Percentiles rank a stretch among this genome's conserved stretches.
Conservation (phyloP, 2,888 invertebrate genomes). For the Aproaerema taeniolella region DNA sequence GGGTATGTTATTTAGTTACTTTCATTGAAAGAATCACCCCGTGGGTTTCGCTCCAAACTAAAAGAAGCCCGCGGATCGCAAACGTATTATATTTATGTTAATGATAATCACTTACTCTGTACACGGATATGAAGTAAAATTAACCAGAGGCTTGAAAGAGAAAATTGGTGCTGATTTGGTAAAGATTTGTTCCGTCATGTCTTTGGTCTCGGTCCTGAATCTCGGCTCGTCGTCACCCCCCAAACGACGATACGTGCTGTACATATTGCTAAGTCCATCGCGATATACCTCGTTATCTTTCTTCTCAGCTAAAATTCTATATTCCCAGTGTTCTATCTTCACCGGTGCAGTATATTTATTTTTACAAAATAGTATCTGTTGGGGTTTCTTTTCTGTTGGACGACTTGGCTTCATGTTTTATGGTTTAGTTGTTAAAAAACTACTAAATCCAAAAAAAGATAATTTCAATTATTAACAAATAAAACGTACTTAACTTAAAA, state of each 20-base stretch:
- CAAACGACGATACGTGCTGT: constrained; percentile 66
- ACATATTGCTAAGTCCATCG: constrained; percentile 57
- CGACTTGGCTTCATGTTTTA: constrained; percentile 46
- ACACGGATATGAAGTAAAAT: constrained; percentile 67
- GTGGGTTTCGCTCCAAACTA: no score
- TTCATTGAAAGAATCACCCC: no score
- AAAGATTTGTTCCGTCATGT: constrained; percentile 64
- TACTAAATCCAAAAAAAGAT: no score
- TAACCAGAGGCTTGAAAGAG: constrained; percentile 61
- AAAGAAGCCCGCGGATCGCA: no score
- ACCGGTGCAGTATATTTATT: constrained; percentile 52
- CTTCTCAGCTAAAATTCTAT: constrained; percentile 49
- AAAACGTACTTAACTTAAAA: not conserved
- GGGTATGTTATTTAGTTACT: no score
- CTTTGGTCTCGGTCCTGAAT: constrained; percentile 59
- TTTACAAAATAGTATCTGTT: constrained; percentile 64
- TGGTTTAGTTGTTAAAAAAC: not conserved
- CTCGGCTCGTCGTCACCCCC: constrained; percentile 56
- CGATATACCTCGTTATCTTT: constrained; percentile 71
- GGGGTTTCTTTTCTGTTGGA: constrained; percentile 59
- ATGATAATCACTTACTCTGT: constrained; percentile 70
- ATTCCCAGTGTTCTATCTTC: constrained; percentile 70
- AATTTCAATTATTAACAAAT: not conserved
- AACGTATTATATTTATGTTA: no score
- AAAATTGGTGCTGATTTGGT: constrained; percentile 58